These are phyloP conservation scores for Lagopus leucura DNA, from an alignment of 2,113 vertebrate genomes.

Conservation along the genomic window DNA sequence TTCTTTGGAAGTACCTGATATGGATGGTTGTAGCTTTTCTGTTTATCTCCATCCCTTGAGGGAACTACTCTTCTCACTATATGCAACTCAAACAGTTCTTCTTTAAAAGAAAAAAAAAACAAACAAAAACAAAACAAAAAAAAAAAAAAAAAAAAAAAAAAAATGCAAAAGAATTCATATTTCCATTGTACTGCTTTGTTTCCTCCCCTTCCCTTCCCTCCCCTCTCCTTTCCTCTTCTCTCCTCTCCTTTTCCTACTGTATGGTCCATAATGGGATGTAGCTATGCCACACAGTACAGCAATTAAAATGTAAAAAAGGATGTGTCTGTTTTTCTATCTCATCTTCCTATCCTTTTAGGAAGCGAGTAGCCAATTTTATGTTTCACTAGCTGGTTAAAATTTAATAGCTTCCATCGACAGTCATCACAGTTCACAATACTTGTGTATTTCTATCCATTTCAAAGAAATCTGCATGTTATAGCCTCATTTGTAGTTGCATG, in stretches of 20 bases:
- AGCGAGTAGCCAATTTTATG: conserved; percentile 4
- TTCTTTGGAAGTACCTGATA: not conserved
- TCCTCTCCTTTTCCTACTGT: not conserved
- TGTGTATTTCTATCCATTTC: not conserved
- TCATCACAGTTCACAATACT: conserved; percentile 38
- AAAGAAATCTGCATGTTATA: conserved; percentile 34
- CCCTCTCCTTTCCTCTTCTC: too few species aligned
- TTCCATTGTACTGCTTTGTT: not conserved
- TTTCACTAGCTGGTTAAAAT: conserved; percentile 33
- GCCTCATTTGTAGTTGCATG: conserved; percentile 32
- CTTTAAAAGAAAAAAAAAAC: not conserved
- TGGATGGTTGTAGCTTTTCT: not conserved
- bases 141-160: not conserved
- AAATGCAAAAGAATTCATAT: not conserved
- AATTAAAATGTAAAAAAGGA: conserved; percentile 39
- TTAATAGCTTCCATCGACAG: conserved; percentile 1
- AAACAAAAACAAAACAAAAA: too few species aligned
- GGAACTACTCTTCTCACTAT: not conserved
- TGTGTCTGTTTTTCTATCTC: not conserved
- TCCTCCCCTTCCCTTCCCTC: too few species aligned
- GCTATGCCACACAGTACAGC: not conserved
- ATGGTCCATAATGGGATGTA: not conserved
- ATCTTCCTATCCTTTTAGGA: not conserved
- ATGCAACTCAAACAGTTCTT: conserved; percentile 5
- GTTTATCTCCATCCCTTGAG: conserved; percentile 16